Percentiles rank a stretch among this genome's conserved stretches.
Conservation (phyloP, 2,797 vertebrate species). For the Pelodytes ibericus region DNA sequence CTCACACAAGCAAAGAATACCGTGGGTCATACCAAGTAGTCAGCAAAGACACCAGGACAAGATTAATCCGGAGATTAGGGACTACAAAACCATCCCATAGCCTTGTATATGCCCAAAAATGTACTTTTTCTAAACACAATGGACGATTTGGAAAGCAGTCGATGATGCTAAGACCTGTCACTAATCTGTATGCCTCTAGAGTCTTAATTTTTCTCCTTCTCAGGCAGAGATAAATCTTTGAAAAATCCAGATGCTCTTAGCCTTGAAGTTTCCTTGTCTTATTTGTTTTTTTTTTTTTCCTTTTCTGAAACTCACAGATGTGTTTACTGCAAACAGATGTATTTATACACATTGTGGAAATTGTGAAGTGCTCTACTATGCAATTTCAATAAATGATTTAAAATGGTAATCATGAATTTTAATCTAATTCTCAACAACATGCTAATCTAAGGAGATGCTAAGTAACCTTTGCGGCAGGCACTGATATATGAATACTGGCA, state of each 20-base stretch:
- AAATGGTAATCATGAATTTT: slow-evolving; percentile 68
- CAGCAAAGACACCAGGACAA: too few species aligned
- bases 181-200: too few species aligned
- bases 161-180: too few species aligned
- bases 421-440: slow-evolving; percentile 62
- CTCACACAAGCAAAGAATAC: too few species aligned
- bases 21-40: too few species aligned
- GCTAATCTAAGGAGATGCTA: slow-evolving; percentile 67
- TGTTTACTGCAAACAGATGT: slow-evolving; percentile 56
- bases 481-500: slow-evolving; percentile 65
- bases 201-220: background rate
- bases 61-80: too few species aligned
- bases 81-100: too few species aligned
- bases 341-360: slow-evolving; percentile 60
- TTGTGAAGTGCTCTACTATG: slow-evolving; percentile 56
- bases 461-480: slow-evolving; percentile 64
- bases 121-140: too few species aligned
- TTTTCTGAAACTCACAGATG: slow-evolving; percentile 29
- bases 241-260: slow-evolving; percentile 40
- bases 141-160: too few species aligned
- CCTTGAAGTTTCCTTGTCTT: slow-evolving; percentile 5
- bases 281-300: slow-evolving; percentile 8
- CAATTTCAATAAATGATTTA: slow-evolving; percentile 69
- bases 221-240: slow-evolving; percentile 10
- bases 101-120: too few species aligned